Conservation (phyloP, 2,113 vertebrate genomes). For the Papio anubis region DNA sequence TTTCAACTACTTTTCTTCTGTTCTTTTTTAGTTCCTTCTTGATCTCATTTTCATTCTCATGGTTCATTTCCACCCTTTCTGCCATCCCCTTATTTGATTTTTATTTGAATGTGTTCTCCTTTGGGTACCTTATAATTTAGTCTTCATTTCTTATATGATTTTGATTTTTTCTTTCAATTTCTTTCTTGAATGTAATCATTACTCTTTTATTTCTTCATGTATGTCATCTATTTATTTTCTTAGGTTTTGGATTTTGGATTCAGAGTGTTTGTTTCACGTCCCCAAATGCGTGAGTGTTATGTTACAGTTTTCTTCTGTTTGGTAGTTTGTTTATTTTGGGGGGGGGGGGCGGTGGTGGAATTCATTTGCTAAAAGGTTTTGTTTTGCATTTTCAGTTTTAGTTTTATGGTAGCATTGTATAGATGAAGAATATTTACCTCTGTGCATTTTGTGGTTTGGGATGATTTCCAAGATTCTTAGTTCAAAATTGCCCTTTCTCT, state of each 20-base stretch:
- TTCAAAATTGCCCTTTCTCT: neutral
- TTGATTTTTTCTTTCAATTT: neutral
- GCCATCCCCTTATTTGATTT: neutral
- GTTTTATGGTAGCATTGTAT: neutral
- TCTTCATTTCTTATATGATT: neutral
- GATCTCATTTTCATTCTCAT: neutral
- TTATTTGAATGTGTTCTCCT: neutral
- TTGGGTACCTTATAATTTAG: neutral
- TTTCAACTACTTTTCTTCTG: neutral
- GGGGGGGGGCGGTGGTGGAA: accelerated
- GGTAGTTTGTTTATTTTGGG: neutral
- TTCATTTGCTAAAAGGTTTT: neutral
- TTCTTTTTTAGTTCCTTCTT: neutral
- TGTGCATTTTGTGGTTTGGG: neutral
- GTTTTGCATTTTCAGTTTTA: neutral
- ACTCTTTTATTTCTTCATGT: neutral
- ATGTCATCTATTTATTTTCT: neutral
- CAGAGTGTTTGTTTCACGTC: neutral
- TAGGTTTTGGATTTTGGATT: slow-evolving; percentile 14
- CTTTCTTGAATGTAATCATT: neutral
- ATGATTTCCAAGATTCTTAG: neutral
- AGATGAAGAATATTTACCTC: neutral
- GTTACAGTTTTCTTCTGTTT: neutral
- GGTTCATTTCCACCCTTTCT: neutral
- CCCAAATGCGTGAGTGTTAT: neutral